These are phyloP conservation scores for Diplolepis rosae DNA, from an alignment of 2,888 invertebrate genomes.

Conservation along the genomic window DNA sequence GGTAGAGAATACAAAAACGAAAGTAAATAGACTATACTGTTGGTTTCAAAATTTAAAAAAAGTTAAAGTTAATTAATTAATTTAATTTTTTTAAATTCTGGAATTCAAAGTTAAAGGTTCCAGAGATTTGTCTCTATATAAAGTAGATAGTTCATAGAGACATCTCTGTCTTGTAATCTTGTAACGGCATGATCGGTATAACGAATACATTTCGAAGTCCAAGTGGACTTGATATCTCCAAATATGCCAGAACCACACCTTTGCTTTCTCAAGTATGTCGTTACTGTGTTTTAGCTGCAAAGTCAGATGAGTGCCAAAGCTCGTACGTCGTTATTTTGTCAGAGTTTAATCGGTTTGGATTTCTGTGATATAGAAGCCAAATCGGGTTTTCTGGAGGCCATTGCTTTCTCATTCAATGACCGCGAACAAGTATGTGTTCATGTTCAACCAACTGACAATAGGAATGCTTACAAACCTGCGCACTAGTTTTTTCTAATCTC, in stretches of 20 bases:
- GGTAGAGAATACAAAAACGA: too few relatives aligned
- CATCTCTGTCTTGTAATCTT: not conserved
- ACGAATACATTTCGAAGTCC: not conserved
- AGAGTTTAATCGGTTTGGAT: not conserved
- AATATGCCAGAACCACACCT: constrained; percentile 13
- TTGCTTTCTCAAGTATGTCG: constrained; percentile 12
- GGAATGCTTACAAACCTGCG: constrained; percentile 1
- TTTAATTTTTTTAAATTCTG: too few relatives aligned
- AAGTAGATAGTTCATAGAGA: too few relatives aligned
- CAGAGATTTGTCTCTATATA: too few relatives aligned
- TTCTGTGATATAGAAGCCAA: not conserved
- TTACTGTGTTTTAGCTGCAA: constrained; percentile 4
- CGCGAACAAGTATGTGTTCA: constrained; percentile 15
- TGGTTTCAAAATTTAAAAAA: too few relatives aligned
- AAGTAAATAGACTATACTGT: too few relatives aligned
- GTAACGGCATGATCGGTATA: constrained; percentile 24
- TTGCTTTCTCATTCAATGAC: constrained; percentile 6
- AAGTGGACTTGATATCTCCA: not conserved
- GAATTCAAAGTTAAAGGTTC: too few relatives aligned
- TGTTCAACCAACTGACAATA: constrained; percentile 14
- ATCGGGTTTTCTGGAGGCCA: not conserved
- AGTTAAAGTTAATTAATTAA: too few relatives aligned
- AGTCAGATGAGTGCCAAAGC: too few relatives aligned
- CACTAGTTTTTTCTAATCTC: constrained; percentile 2
- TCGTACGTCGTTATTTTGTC: too few relatives aligned